A percentile compares a stretch with the other conserved stretches of the same genome.
Evolutionary conservation across 2,888 invertebrate species (phyloP).

Genomic region (Melieria crassipennis): DNA sequence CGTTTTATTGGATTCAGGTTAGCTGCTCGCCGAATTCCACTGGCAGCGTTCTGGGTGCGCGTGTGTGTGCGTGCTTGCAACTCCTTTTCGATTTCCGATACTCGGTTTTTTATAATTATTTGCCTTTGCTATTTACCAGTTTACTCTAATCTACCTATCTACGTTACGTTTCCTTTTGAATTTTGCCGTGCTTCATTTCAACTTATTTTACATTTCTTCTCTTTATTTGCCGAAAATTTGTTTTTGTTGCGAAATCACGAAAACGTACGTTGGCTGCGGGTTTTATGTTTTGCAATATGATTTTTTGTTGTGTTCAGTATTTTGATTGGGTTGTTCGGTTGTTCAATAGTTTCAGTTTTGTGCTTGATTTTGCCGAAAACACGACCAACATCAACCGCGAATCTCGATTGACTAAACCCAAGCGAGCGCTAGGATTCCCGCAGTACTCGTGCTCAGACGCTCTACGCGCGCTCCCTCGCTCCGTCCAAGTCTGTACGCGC

Average conservation of each 20-base stretch:
- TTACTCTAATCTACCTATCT: no score
- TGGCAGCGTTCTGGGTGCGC: no score
- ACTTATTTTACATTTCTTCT: no score
- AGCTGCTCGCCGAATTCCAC: no score
- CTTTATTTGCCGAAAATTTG: no score
- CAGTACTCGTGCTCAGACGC: conserved; percentile 47
- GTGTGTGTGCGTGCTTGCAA: no score
- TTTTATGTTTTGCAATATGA: conserved; percentile 29
- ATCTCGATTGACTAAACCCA: conserved; percentile 66
- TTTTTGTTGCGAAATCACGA: conserved; percentile 18
- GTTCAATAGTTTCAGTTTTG: conserved; percentile 26
- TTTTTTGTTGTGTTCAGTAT: conserved; percentile 37
- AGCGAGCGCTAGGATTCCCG: conserved; percentile 64
- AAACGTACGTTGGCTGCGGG: conserved; percentile 24
- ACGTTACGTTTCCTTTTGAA: no score
- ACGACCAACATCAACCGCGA: conserved; percentile 66
- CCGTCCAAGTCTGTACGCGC: background rate
- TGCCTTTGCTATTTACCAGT: no score
- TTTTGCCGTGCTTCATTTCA: no score
- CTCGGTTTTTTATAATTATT: no score
- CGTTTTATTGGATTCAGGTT: no score
- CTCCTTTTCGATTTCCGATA: no score
- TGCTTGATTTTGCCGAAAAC: conserved; percentile 54
- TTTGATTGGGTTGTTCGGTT: conserved; percentile 36
- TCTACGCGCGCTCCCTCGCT: conserved; percentile 32